Evolutionary conservation across 1,140 invertebrate species (phyloP).

Genomic region (Ladona fulva): DNA sequence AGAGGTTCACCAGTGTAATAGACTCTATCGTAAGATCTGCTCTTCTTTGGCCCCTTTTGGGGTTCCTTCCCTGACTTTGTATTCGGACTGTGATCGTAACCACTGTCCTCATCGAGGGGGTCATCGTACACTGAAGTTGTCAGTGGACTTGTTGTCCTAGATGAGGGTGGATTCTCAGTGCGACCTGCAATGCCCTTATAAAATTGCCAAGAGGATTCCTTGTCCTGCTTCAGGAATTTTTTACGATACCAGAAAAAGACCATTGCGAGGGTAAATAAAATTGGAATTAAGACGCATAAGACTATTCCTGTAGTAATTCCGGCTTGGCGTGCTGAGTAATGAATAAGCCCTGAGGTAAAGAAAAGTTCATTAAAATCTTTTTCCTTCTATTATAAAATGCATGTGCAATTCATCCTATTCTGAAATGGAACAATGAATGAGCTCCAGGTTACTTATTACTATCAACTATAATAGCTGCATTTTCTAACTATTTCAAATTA

Average conservation of each 20-base stretch:
- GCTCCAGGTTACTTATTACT: no score
- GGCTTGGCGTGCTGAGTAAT: slow-evolving; percentile 45
- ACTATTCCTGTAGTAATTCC: slow-evolving; percentile 37
- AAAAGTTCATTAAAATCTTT: neutral
- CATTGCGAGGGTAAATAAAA: slow-evolving; percentile 31
- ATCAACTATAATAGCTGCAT: no score
- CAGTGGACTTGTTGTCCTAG: slow-evolving; percentile 10
- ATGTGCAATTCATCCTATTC: no score
- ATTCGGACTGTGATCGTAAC: slow-evolving; percentile 1
- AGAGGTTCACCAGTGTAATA: slow-evolving; percentile 76
- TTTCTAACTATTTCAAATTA: no score
- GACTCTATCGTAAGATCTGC: slow-evolving; percentile 55
- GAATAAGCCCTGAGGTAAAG: slow-evolving; percentile 41
- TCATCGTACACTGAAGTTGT: neutral
- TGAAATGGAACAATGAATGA: no score
- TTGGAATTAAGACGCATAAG: slow-evolving; percentile 40
- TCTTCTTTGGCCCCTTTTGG: slow-evolving; percentile 8
- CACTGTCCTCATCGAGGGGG: slow-evolving; percentile 4
- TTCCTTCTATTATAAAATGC: no score
- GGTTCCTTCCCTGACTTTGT: slow-evolving; percentile 6
- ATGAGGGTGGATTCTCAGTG: slow-evolving; percentile 3
- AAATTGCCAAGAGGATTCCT: neutral
- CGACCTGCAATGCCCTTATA: neutral
- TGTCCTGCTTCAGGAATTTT: neutral
- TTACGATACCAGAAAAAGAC: neutral